Evolutionary conservation across 2,888 invertebrate genomes (phyloP), one percentile per base, ranked within the genome.

Genomic region (Cosmia pyralina): DNA sequence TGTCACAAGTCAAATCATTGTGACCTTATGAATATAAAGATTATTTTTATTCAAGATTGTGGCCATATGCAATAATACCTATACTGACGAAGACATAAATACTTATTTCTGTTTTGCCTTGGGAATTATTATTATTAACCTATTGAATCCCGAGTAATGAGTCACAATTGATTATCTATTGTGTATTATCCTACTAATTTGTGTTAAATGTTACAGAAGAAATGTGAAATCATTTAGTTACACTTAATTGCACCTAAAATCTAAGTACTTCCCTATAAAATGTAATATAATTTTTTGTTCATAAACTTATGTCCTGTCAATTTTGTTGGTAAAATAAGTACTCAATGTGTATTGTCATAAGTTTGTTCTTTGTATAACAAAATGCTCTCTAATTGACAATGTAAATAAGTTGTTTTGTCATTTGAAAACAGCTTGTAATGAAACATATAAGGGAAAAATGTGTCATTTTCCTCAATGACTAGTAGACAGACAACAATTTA

Each of bases 331-430:
- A 52, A 52, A 82, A 60, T 82, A 57, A 28, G 19, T 41, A 52
- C 59, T 64, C 11, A 58, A 53, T 48, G 0, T 0, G 1, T 22
- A 48, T 48, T 15, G 28, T 0, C 0, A 38, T 60, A 67, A 13
- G 46, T 66, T 69, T 73, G 38, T 50, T 63, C 1, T 34, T 83
- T 60, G 64, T 65, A 41, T 57, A 65, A 13, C 38, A 75, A 1
- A 57, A 64, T 58, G 70, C 83, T 82, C 84, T 83, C 70, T 83
- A 77, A 70, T 73, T 80, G 53, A 74, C 59, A 17, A 44, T 69
- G 52, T 66, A 70, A 69, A 75, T 66, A 19, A 59, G 62, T 75
- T 75, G 80, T 79, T 83, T 67, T 79, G 64, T 68, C 50, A 48
- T 63, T 70, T 71, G 38, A 72, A 76, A 63, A 64, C 1, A 19